Base-by-base conservation (phyloP, 2,113 vertebrate species). In the Polypterus senegalus region DNA sequence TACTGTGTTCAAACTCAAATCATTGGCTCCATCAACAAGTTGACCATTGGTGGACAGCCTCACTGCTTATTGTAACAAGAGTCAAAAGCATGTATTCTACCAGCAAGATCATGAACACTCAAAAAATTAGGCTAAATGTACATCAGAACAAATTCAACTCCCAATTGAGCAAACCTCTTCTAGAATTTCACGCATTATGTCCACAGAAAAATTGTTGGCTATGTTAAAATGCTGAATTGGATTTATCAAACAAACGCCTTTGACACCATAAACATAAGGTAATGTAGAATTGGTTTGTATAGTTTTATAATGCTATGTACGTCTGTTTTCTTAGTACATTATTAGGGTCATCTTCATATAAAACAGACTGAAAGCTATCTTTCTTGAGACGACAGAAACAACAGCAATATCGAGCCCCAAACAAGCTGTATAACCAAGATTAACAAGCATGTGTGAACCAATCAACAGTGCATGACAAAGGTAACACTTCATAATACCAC, bases 121-220 rank as follows among this genome's bases (percentile, higher is more conserved):
- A 62, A 61, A 54, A 60, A 61, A 0, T 65, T 6, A 0, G 46
- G 9, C 2, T 62, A 46, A 45, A 67, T 46, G n/a, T 69, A 55
- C 2, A 48, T 47, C 8, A 73, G 4, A 3, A 66, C 47, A 47
- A 67, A 57, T 49, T 70, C 70, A 47, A 69, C 61, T 54, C 66
- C 70, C 70, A 62, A 65, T 43, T 70, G 59, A 60, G 61, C 65
- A 46, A 27, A 60, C 59, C 1, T 61, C 63, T 48, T 70, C 63
- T 49, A 70, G 65, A 54, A 69, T 74, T 49, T 67, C 63, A 9
- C 68, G 72, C 70, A 73, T 69, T 6, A 71, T 66, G 65, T 74
- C 63, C 1, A 72, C 68, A 4, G 60, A 67, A 56, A 68, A 61
- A n/a, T 68, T 65, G 54, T 51, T 57, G 57, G 52, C 58, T 3